Evolutionary conservation across 30 jellyfish, hydroid and myxozoan species (phyloP).

Genomic region (Catostylus mosaicus): DNA sequence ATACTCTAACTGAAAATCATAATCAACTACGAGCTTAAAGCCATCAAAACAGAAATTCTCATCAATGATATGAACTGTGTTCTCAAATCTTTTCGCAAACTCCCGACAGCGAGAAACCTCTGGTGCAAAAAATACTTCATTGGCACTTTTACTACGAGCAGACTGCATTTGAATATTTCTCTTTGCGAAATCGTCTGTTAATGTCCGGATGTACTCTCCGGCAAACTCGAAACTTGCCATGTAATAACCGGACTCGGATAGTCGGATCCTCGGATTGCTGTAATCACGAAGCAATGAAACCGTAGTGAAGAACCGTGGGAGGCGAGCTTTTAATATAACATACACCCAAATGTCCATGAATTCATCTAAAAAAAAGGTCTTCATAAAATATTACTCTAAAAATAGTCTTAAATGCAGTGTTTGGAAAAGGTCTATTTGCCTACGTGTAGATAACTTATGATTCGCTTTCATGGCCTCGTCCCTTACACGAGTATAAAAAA

Average conservation of each 20-base stretch:
- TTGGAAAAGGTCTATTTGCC: no score
- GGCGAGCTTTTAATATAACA: conserved; percentile 67
- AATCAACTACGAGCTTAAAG: conserved; percentile 45
- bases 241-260: conserved; percentile 76
- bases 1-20: conserved; percentile 42
- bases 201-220: conserved; percentile 66
- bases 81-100: neutral
- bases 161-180: neutral
- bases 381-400: no score
- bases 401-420: no score
- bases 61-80: conserved; percentile 9
- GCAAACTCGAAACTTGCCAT: conserved; percentile 84
- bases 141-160: neutral
- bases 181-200: neutral
- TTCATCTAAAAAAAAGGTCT: conserved; percentile 60
- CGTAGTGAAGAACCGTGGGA: conserved; percentile 50
- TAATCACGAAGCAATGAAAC: conserved; percentile 63
- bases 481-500: no score
- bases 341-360: conserved; percentile 90
- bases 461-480: no score
- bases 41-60: conserved; percentile 46
- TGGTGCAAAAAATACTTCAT: conserved; percentile 31
- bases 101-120: conserved; percentile 23
- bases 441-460: no score
- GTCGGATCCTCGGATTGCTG: conserved; percentile 73